Conservation (phyloP, 2,888 invertebrate genomes). For the Eupeodes latifasciatus region DNA sequence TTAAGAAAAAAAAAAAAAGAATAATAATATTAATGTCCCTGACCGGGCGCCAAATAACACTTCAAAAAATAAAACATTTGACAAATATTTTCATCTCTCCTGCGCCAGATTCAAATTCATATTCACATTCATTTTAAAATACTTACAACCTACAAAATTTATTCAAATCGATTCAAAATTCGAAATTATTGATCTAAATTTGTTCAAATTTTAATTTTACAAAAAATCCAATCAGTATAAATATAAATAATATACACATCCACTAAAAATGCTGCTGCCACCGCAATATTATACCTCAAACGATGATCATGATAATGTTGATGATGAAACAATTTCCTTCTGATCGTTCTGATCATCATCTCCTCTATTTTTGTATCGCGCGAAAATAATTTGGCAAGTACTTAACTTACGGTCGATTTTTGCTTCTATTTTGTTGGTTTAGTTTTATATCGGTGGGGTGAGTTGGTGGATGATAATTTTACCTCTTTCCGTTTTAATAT, state of each 20-base stretch:
- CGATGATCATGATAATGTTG: slow-evolving; percentile 33
- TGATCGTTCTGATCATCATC: slow-evolving; percentile 60
- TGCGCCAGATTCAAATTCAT: background rate
- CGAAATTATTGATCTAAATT: slow-evolving; percentile 61
- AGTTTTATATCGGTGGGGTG: slow-evolving; percentile 9
- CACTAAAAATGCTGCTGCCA: background rate
- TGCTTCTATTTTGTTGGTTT: slow-evolving; percentile 1
- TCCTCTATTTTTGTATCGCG: slow-evolving; percentile 73
- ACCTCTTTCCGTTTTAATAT: slow-evolving; percentile 67
- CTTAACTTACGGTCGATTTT: slow-evolving; percentile 53
- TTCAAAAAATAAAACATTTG: background rate
- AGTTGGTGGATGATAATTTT: slow-evolving; percentile 61
- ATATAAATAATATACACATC: slow-evolving; percentile 57
- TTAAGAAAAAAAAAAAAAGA: background rate
- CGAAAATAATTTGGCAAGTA: slow-evolving; percentile 74
- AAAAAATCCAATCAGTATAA: slow-evolving; percentile 62
- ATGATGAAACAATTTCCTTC: slow-evolving; percentile 74
- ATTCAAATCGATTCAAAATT: slow-evolving; percentile 51
- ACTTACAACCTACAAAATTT: background rate
- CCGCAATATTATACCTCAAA: slow-evolving; percentile 21
- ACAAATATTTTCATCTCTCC: slow-evolving; percentile 15
- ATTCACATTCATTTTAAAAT: background rate
- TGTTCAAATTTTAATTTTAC: slow-evolving; percentile 57
- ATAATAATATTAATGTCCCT: slow-evolving; percentile 32
- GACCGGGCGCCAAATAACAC: slow-evolving; percentile 43